Evolutionary conservation across 2,797 vertebrate genomes (phyloP), one percentile per base, ranked within the genome.

Genomic region (Pterois miles): DNA sequence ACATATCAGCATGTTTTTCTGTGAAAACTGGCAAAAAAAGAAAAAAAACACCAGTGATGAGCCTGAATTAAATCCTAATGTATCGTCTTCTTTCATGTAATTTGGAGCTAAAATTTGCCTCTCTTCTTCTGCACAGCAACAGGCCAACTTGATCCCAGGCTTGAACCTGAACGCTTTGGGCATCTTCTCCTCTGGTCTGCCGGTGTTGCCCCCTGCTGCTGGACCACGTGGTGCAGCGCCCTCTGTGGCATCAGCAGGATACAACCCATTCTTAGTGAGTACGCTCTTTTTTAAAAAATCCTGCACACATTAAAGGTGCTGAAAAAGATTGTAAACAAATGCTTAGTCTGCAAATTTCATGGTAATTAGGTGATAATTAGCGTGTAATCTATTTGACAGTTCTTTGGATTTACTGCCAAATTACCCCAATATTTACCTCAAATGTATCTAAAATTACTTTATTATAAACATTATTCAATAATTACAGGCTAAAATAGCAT

Each of bases 141-240:
- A 99, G 94, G 95, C 96, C 93, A 97, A 95, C 93, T 92, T 99
- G 89, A 99, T 98, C 91, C 97, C 98, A 2, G 98, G 98, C 57
- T 90, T 99, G 91, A 98, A 98, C 93, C 95, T 99, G 89, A 99
- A 93, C 3, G 96, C 97, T 58, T 87, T 99, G 91, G 98, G 98
- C 88, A 98, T 99, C 94, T 99, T 99, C 94, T 97, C 98, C 12
- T 96, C 97, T 1, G 96, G 96, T 71, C 83, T 98, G 80, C 96
- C 97, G 38, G 93, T 97, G 90, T 91, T 98, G 65, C 95, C 97
- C 1, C 92, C 96, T 69, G 84, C 93, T 54, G 88, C 95, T 0
- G 96, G 96, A 78, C 91, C 96, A 58, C 96, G 95, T 16, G 91
- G 95, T 53, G 89, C 96, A 53, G 91, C 94, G n/a, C 85, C 92